Conservation (phyloP, 2,888 invertebrate species). For the Graphium colonna region DNA sequence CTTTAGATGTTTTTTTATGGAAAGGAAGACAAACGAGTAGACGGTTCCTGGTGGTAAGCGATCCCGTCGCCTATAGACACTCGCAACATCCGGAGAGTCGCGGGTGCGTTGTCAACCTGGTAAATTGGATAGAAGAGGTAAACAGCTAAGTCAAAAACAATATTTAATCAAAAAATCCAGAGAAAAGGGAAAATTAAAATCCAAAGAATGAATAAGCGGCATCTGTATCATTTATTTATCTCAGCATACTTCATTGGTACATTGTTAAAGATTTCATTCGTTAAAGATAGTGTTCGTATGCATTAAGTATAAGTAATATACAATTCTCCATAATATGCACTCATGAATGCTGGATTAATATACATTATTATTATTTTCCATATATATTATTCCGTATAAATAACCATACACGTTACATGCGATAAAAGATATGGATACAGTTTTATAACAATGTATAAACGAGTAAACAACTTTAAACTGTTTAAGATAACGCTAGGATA, state of each 20-base stretch:
- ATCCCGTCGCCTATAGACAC: too few relatives aligned
- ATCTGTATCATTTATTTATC: conserved; percentile 76
- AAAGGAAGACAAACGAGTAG: too few relatives aligned
- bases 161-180: too few relatives aligned
- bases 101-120: too few relatives aligned
- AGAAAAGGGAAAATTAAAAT: too few relatives aligned
- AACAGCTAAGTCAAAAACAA: too few relatives aligned
- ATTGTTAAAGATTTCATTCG: conserved; percentile 71
- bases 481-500: conserved; percentile 70
- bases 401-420: conserved; percentile 71
- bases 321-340: conserved; percentile 73
- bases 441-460: conserved; percentile 77
- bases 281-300: conserved; percentile 60
- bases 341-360: conserved; percentile 71
- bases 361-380: conserved; percentile 52
- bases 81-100: too few relatives aligned
- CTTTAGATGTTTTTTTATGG: too few relatives aligned
- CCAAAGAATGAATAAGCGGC: conserved; percentile 77
- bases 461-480: conserved; percentile 76
- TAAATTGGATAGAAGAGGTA: too few relatives aligned
- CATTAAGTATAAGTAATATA: conserved; percentile 69
- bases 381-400: conserved; percentile 63
- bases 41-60: too few relatives aligned
- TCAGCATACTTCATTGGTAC: conserved; percentile 78
- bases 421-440: conserved; percentile 76